Evolutionary conservation across 2,888 invertebrate species (phyloP).

Genomic region (Dichetophora obliterata): DNA sequence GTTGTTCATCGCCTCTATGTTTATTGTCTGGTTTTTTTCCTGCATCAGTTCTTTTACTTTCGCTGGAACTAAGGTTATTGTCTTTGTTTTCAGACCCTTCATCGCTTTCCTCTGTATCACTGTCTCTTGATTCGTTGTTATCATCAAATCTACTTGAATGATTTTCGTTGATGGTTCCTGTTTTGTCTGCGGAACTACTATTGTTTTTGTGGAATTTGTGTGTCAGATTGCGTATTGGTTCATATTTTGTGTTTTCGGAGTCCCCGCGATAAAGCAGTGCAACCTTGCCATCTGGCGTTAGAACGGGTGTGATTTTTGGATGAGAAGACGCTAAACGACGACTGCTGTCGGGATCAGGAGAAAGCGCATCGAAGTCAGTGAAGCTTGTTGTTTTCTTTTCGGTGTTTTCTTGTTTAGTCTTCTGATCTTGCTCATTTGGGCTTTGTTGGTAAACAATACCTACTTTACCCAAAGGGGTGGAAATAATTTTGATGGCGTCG

Average conservation of each 20-base stretch:
- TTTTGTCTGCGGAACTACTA: conserved; percentile 41
- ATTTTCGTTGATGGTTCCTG: conserved; percentile 32
- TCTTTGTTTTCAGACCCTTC: conserved; percentile 20
- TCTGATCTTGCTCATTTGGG: conserved; percentile 48
- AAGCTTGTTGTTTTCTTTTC: conserved; percentile 59
- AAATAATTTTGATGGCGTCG: conserved; percentile 70
- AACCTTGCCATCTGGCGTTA: conserved; percentile 71
- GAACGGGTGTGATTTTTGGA: conserved; percentile 70
- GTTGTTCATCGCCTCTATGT: conserved; percentile 31
- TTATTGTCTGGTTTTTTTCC: conserved; percentile 35
- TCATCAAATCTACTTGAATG: conserved; percentile 26
- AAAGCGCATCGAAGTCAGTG: conserved; percentile 67
- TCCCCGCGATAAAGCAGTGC: conserved; percentile 70
- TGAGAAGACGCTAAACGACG: conserved; percentile 68
- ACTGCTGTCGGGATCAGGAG: conserved; percentile 68
- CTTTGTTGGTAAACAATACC: conserved; percentile 70
- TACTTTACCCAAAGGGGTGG: conserved; percentile 70
- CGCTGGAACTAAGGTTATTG: background rate
- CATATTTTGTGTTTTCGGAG: conserved; percentile 70
- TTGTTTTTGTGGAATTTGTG: conserved; percentile 63
- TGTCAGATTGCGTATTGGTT: conserved; percentile 69
- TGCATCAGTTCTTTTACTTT: background rate
- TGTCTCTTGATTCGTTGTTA: conserved; percentile 41
- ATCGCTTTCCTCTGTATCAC: conserved; percentile 10
- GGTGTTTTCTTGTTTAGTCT: conserved; percentile 28